These are phyloP conservation scores for Podargus strigoides DNA, from an alignment of 2,797 vertebrate genomes.

Conservation along the genomic window DNA sequence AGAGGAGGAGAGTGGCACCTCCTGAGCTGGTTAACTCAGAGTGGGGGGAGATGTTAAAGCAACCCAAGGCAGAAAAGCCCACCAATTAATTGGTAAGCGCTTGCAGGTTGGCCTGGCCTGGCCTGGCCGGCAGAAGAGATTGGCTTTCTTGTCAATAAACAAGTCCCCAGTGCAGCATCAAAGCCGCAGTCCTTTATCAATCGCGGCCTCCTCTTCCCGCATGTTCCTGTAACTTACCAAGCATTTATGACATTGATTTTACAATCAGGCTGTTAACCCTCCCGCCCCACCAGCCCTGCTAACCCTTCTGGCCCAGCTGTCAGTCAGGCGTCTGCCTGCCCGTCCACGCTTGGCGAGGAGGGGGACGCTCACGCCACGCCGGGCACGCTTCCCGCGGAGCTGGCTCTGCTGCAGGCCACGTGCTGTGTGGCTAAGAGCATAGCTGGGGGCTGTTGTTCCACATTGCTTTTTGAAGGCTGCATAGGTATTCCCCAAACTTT, in stretches of 20 bases:
- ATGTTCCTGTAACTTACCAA: constrained; percentile 99
- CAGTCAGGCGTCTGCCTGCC: constrained; percentile 66
- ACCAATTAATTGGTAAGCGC: constrained; percentile 85
- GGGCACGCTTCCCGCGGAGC: not conserved
- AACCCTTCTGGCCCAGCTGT: constrained; percentile 69
- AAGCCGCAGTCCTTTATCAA: constrained; percentile 94
- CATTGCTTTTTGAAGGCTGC: accelerated
- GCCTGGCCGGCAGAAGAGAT: constrained; percentile 84
- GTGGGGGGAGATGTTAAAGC: constrained; percentile 19
- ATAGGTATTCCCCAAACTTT: not conserved
- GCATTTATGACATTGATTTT: constrained; percentile 99
- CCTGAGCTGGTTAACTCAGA: constrained; percentile 36
- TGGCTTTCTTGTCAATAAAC: constrained; percentile 90
- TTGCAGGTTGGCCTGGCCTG: constrained; percentile 75
- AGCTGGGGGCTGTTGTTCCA: not conserved
- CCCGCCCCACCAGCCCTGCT: constrained; percentile 73
- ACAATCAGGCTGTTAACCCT: constrained; percentile 98
- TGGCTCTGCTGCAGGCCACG: not conserved
- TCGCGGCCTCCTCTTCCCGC: constrained; percentile 92
- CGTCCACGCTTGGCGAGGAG: too few relatives aligned
- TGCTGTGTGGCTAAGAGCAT: not conserved
- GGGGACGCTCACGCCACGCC: too few relatives aligned
- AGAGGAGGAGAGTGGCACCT: not conserved
- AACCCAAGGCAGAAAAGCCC: constrained; percentile 70
- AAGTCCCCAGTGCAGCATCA: constrained; percentile 96